phyloP scores from a whole-genome alignment of 2,113 vertebrate genomes.

The Notechis scutatus region DNA sequence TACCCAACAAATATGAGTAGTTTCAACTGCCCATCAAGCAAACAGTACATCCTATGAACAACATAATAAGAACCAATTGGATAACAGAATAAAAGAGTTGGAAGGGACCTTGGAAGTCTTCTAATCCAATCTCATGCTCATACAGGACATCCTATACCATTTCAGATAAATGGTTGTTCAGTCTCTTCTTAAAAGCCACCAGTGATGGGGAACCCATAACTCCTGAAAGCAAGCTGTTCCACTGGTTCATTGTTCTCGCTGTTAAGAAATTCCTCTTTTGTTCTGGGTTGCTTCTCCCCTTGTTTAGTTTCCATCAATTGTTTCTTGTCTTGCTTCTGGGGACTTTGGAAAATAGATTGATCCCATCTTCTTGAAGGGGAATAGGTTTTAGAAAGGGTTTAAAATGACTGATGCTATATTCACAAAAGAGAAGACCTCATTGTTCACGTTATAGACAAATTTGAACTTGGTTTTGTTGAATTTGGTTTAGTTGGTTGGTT shows the following conservation, averaged over 20 bases:
- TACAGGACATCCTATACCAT: neutral
- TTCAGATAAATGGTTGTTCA: neutral
- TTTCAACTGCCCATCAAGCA: neutral
- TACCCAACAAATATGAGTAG: neutral
- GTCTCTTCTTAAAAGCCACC: neutral
- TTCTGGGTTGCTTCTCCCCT: neutral
- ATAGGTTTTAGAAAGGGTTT: neutral
- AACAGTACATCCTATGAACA: neutral
- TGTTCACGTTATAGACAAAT: neutral
- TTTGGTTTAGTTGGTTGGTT: neutral
- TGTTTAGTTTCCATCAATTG: neutral
- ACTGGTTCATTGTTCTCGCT: neutral
- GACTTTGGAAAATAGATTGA: neutral
- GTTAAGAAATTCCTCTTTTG: neutral
- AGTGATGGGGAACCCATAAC: neutral
- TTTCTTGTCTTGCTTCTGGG: neutral
- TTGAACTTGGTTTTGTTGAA: neutral
- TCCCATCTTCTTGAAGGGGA: neutral
- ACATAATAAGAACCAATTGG: neutral
- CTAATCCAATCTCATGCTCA: neutral
- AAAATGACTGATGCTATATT: neutral
- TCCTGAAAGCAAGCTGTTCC: neutral
- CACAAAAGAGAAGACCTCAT: neutral
- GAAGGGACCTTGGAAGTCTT: neutral
- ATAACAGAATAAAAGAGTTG: neutral